Evolutionary conservation across 2,888 invertebrate species (phyloP).

Genomic region (Cryptocheilus praepositus): DNA sequence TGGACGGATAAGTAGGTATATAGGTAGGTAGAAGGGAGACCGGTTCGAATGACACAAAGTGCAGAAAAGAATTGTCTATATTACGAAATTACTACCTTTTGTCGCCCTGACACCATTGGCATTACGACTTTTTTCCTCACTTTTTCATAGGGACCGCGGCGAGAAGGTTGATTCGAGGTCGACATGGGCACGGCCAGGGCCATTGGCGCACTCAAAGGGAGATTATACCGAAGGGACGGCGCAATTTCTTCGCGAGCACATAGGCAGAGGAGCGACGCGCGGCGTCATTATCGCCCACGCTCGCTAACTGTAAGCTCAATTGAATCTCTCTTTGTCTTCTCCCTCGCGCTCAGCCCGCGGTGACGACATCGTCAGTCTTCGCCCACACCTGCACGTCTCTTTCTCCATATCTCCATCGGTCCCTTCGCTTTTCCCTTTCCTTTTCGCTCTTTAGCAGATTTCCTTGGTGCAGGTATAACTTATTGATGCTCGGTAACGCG

Average conservation of each 20-base stretch:
- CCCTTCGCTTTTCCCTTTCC: background rate
- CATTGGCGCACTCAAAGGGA: constrained; percentile 7
- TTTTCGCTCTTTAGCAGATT: background rate
- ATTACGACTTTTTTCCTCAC: too few species aligned
- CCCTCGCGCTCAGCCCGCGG: constrained; percentile 27
- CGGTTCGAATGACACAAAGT: too few species aligned
- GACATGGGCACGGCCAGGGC: constrained; percentile 3
- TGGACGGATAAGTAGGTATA: too few species aligned
- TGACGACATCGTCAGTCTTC: constrained; percentile 44
- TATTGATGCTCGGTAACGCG: background rate
- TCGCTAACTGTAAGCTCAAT: constrained; percentile 65
- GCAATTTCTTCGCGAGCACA: constrained; percentile 49
- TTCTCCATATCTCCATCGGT: background rate
- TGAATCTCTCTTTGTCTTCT: constrained; percentile 53
- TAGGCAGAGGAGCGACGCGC: constrained; percentile 13
- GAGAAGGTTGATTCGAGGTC: background rate
- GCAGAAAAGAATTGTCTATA: too few species aligned
- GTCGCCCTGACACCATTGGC: too few species aligned
- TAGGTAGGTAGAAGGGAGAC: too few species aligned
- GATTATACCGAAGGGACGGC: constrained; percentile 3
- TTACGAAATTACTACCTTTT: too few species aligned
- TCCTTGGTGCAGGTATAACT: background rate
- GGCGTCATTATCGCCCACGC: constrained; percentile 68
- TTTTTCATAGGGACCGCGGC: too few species aligned
- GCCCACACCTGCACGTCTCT: constrained; percentile 37